Conservation (phyloP, 2,113 vertebrate species). For the Eidolon helvum region DNA sequence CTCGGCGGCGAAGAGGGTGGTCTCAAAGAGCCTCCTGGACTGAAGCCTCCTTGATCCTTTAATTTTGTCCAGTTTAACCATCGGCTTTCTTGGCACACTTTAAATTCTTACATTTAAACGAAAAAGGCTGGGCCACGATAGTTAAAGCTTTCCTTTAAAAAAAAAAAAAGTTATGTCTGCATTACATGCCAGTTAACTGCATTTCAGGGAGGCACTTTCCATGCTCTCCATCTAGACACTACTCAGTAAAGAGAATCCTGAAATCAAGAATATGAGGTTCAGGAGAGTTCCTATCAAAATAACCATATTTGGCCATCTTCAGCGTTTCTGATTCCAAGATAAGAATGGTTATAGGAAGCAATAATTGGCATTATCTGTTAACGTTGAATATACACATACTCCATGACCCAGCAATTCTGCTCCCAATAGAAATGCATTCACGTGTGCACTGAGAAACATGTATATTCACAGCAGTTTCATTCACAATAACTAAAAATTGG, state of each 20-base stretch:
- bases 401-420: background rate
- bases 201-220: background rate
- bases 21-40: background rate
- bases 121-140: background rate
- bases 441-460: background rate
- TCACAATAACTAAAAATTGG: background rate
- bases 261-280: background rate
- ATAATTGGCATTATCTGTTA: background rate
- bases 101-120: background rate
- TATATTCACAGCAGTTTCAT: background rate
- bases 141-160: background rate
- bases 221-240: background rate
- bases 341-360: background rate
- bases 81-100: background rate
- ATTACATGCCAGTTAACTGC: background rate
- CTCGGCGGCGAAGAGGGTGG: accelerated
- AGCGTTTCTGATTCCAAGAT: background rate
- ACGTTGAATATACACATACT: background rate
- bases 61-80: background rate
- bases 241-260: background rate
- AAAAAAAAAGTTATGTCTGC: background rate
- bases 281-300: background rate
- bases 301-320: background rate
- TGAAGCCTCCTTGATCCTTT: background rate
- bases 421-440: background rate